Evolutionary conservation across 2,113 vertebrate species (phyloP).

Genomic region (Genyomyrus donnyi): DNA sequence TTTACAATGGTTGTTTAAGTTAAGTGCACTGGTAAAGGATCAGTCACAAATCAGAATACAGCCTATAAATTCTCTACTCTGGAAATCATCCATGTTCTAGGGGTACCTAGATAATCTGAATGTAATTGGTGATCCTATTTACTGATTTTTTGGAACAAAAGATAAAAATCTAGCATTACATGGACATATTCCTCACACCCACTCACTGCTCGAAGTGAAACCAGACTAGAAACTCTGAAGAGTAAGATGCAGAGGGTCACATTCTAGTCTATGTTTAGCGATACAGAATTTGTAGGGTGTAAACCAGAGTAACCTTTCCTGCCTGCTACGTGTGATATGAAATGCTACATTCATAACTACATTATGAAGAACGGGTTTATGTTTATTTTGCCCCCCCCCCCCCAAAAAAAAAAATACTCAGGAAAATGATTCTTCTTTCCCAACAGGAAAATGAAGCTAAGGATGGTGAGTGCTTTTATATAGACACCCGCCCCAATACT

Average conservation of each 20-base stretch:
- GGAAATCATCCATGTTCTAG: neutral
- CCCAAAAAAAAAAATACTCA: neutral
- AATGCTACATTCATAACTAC: neutral
- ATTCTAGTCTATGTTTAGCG: neutral
- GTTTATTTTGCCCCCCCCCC: neutral
- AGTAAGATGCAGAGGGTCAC: neutral
- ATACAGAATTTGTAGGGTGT: neutral
- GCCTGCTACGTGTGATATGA: neutral
- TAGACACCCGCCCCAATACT: neutral
- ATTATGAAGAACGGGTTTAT: neutral
- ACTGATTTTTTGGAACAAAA: neutral
- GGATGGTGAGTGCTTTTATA: neutral
- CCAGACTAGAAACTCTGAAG: neutral
- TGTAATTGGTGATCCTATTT: neutral
- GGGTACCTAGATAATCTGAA: neutral
- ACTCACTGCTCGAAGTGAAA: neutral
- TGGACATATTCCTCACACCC: neutral
- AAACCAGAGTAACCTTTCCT: neutral
- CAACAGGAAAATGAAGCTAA: conserved; percentile 13
- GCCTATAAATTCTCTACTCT: neutral
- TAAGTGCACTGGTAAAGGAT: neutral
- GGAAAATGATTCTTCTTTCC: neutral
- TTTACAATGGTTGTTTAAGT: neutral
- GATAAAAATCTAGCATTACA: neutral
- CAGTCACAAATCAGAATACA: neutral